Conservation (phyloP, 2,797 vertebrate species). For the Liasis olivaceus region DNA sequence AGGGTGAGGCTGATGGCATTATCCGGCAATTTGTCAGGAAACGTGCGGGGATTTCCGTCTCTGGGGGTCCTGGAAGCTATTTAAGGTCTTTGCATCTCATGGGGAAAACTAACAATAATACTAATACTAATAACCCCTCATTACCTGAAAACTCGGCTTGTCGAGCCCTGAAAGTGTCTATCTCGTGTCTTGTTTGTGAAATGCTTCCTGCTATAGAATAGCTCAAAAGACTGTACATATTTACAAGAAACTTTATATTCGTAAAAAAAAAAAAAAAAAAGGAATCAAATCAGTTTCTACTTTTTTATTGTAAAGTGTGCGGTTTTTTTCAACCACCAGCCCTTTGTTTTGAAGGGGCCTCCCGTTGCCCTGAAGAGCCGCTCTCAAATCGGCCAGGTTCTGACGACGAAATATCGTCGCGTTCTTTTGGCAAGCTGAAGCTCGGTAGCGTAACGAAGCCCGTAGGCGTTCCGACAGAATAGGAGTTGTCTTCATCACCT, state of each 20-base stretch:
- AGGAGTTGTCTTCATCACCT: slow-evolving; percentile 76
- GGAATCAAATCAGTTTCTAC: slow-evolving; percentile 86
- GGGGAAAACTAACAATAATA: slow-evolving; percentile 44
- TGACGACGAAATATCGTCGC: slow-evolving; percentile 71
- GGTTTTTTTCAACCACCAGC: slow-evolving; percentile 76
- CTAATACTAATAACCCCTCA: slow-evolving; percentile 52
- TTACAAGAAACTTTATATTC: slow-evolving; percentile 85
- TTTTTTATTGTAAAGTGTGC: slow-evolving; percentile 86
- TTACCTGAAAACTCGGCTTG: slow-evolving; percentile 71
- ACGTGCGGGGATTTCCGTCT: slow-evolving; percentile 72
- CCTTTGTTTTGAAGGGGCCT: slow-evolving; percentile 75
- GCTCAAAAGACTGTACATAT: slow-evolving; percentile 82
- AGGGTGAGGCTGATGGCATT: slow-evolving; percentile 61
- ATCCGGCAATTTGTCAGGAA: slow-evolving; percentile 70
- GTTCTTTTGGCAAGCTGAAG: slow-evolving; percentile 61
- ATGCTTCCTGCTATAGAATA: slow-evolving; percentile 80
- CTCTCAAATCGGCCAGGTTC: slow-evolving; percentile 63
- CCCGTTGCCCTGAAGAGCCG: slow-evolving; percentile 61
- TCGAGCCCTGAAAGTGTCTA: slow-evolving; percentile 69
- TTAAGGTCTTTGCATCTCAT: slow-evolving; percentile 76
- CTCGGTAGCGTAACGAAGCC: slow-evolving; percentile 69
- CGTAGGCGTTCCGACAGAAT: slow-evolving; percentile 68
- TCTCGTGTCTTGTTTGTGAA: slow-evolving; percentile 76
- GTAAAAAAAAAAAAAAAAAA: slow-evolving; percentile 70
- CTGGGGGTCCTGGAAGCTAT: slow-evolving; percentile 71